Conservation (phyloP, 2,113 vertebrate genomes). For the Anhinga rufa region DNA sequence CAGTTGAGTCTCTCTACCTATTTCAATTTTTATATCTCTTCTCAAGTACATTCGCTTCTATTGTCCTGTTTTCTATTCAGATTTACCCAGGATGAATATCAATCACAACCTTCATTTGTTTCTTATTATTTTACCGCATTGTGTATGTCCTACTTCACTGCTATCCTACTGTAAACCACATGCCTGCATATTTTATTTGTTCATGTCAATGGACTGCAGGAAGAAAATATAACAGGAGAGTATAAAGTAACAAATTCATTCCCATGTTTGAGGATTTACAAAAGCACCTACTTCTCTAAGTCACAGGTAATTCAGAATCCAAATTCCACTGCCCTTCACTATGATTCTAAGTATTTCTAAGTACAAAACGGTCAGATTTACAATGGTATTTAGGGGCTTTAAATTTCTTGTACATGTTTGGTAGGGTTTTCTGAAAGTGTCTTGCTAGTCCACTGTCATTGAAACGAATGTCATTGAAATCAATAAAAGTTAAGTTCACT, state of each 20-base stretch:
- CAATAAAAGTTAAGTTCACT: not conserved
- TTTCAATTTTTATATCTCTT: not conserved
- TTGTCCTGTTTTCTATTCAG: not conserved
- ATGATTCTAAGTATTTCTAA: not conserved
- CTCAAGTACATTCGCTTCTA: not conserved
- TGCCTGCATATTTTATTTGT: not conserved
- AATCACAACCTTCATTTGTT: slow-evolving; percentile 12
- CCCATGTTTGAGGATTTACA: not conserved
- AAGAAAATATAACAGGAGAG: not conserved
- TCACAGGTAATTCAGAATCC: not conserved
- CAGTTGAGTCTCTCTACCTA: not conserved
- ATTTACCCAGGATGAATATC: not conserved
- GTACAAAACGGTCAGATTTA: not conserved
- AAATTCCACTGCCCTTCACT: not conserved
- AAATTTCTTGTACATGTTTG: not conserved
- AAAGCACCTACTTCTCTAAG: not conserved
- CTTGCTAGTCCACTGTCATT: not conserved
- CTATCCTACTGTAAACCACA: not conserved
- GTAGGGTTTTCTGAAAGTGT: not conserved
- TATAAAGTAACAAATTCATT: not conserved
- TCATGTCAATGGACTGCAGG: not conserved
- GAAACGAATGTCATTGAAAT: not conserved
- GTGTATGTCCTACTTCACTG: not conserved
- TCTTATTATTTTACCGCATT: not conserved
- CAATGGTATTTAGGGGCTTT: not conserved